Conservation (phyloP, 2,797 vertebrate genomes). For the Scolopax rusticola region DNA sequence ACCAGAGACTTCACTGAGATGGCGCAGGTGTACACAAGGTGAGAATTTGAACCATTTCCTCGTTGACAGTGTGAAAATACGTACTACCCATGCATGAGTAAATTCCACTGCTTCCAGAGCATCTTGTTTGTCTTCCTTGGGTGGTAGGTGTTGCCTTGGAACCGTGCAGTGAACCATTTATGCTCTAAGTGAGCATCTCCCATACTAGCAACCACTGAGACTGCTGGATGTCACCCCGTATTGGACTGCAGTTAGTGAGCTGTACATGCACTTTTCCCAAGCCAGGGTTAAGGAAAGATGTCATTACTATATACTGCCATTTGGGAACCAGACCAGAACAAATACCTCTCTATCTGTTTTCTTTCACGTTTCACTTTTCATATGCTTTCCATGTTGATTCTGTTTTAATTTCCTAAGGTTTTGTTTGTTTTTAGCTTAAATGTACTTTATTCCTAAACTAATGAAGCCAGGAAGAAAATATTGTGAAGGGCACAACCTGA, state of each 20-base stretch:
- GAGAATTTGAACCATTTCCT: neutral
- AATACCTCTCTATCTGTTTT: neutral
- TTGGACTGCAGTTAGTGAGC: slow-evolving; percentile 23
- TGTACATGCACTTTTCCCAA: slow-evolving; percentile 26
- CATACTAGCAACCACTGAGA: neutral
- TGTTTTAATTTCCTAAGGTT: neutral
- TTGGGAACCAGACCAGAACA: slow-evolving; percentile 28
- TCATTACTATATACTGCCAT: neutral
- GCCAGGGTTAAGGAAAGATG: slow-evolving; percentile 16
- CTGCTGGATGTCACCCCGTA: slow-evolving; percentile 15
- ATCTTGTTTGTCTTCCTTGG: neutral
- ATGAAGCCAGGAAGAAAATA: neutral
- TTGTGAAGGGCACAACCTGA: neutral
- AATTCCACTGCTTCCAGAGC: neutral
- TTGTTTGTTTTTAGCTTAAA: slow-evolving; percentile 4
- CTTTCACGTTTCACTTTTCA: neutral
- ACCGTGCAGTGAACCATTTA: neutral
- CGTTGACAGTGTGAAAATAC: neutral
- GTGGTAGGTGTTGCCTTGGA: neutral
- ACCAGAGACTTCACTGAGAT: neutral
- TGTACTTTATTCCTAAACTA: neutral
- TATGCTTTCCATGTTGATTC: neutral
- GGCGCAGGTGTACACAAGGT: neutral
- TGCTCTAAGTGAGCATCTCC: neutral
- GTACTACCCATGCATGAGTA: neutral